These are phyloP conservation scores for Benthosema pterotum DNA, from an alignment of 2,797 vertebrate genomes.

Conservation along the genomic window DNA sequence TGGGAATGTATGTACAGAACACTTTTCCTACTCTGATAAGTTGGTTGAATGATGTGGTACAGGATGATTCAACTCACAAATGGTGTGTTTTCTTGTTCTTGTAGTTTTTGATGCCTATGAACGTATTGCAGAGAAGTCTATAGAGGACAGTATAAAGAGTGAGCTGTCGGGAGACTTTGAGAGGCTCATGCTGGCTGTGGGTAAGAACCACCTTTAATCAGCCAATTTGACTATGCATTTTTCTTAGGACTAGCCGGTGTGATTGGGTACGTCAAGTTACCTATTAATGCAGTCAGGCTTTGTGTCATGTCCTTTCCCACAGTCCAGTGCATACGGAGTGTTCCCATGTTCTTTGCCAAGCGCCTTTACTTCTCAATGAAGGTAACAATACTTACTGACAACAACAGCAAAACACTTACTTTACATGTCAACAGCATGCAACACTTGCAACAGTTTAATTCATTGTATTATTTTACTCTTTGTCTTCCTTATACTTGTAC, in stretches of 20 bases:
- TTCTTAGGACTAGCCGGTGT: neutral
- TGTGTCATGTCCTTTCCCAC: constrained; percentile 25
- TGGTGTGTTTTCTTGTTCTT: neutral
- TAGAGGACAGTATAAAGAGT: constrained; percentile 91
- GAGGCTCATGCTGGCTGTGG: constrained; percentile 93
- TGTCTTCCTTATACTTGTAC: too few species aligned
- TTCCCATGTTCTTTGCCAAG: constrained; percentile 91
- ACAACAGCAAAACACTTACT: too few species aligned
- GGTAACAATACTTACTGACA: constrained; percentile 71
- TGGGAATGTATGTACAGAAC: neutral
- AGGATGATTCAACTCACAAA: neutral
- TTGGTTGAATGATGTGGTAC: neutral
- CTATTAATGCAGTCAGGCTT: constrained; percentile 1
- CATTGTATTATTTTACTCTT: too few species aligned
- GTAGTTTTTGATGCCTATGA: constrained; percentile 94
- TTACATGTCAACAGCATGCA: too few species aligned
- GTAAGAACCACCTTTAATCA: constrained; percentile 73
- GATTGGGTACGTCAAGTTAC: neutral
- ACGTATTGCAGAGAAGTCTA: constrained; percentile 86
- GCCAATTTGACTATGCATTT: neutral
- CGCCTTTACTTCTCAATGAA: constrained; percentile 97
- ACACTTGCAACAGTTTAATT: too few species aligned
- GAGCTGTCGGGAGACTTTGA: constrained; percentile 97
- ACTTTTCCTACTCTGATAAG: neutral
- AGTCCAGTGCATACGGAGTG: constrained; percentile 92